Evolutionary conservation across 2,797 vertebrate genomes (phyloP).

Genomic region (Danionella dracula): DNA sequence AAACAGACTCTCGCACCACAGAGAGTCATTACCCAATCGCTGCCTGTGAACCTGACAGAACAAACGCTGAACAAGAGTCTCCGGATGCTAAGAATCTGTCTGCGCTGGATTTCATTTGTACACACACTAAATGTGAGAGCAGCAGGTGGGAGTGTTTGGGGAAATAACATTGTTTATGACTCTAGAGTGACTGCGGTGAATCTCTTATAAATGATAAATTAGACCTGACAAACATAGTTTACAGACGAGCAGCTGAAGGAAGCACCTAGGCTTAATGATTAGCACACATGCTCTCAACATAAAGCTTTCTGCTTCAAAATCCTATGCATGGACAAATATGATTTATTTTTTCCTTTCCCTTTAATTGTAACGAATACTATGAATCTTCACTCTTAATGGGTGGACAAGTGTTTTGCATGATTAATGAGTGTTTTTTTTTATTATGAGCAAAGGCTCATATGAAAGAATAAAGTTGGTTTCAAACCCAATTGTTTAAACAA

Average conservation of each 20-base stretch:
- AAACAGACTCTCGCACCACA: slow-evolving; percentile 19
- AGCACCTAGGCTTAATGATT: not conserved
- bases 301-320: no score
- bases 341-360: no score
- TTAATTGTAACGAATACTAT: no score
- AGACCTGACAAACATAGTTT: not conserved
- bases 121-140: not conserved
- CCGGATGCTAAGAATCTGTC: not conserved
- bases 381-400: no score
- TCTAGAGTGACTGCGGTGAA: not conserved
- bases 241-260: not conserved
- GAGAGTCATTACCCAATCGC: slow-evolving; percentile 23
- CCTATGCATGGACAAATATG: no score
- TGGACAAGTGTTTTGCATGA: no score
- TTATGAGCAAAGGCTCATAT: no score
- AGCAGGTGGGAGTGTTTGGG: slow-evolving; percentile 20
- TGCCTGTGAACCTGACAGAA: slow-evolving; percentile 11
- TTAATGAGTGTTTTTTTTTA: no score
- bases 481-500: no score
- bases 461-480: no score
- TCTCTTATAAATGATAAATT: not conserved
- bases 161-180: not conserved
- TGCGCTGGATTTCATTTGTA: slow-evolving; percentile 1
- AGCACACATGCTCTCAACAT: no score
- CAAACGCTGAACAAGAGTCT: slow-evolving; percentile 19